Evolutionary conservation across 2,888 invertebrate genomes (phyloP).

Genomic region (Drosophila sordidapex): DNA sequence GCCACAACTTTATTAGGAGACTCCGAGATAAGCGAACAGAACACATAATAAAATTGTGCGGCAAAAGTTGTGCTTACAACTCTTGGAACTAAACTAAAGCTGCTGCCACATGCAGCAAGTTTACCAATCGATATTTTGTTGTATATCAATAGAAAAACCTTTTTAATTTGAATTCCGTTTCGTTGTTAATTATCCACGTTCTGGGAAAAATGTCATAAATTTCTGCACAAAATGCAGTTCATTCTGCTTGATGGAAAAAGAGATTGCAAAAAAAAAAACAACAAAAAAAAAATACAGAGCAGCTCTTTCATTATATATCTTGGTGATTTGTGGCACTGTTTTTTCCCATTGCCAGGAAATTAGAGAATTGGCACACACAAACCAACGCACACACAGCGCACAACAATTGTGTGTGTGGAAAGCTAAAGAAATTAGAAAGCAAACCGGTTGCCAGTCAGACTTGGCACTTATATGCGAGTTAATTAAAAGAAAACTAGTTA

Average conservation of each 20-base stretch:
- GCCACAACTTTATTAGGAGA: conserved; percentile 19
- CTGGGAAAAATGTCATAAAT: conserved; percentile 18
- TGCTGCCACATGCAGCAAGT: background rate
- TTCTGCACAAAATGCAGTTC: conserved; percentile 39
- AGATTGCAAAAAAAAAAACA: background rate
- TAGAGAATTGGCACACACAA: conserved; percentile 64
- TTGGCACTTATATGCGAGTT: conserved; percentile 75
- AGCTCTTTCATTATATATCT: conserved; percentile 47
- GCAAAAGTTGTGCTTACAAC: background rate
- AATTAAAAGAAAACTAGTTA: conserved; percentile 80
- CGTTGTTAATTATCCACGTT: background rate
- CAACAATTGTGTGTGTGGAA: conserved; percentile 46
- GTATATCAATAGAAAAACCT: background rate
- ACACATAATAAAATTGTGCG: background rate
- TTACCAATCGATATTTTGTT: background rate
- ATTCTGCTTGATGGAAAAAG: conserved; percentile 34
- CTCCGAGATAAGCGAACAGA: background rate
- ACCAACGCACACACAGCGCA: conserved; percentile 21
- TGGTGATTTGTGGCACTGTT: conserved; percentile 68
- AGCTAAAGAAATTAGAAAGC: conserved; percentile 76
- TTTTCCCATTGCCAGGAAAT: conserved; percentile 62
- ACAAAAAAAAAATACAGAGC: conserved; percentile 16
- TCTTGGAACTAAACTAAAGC: background rate
- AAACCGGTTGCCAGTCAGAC: conserved; percentile 65
- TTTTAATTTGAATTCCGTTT: background rate